Conservation (phyloP, 2,888 invertebrate genomes). For the Rhorus exstirpatorius region DNA sequence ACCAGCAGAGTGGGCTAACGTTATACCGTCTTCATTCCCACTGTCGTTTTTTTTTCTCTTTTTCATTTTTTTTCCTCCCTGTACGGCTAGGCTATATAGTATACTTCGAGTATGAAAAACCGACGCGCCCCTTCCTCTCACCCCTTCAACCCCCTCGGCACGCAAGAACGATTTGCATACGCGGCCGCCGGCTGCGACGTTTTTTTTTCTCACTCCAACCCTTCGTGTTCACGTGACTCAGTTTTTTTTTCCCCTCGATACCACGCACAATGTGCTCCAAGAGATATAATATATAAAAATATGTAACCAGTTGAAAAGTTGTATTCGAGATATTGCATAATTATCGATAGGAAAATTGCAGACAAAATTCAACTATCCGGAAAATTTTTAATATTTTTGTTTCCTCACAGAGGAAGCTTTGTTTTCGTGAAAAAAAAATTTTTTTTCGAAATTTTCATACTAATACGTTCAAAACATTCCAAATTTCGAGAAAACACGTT, state of each 20-base stretch:
- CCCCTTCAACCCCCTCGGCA: constrained; percentile 66
- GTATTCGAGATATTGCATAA: neutral
- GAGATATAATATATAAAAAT: constrained; percentile 7
- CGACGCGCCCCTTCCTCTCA: constrained; percentile 44
- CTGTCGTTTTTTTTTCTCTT: constrained; percentile 9
- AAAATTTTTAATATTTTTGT: no score
- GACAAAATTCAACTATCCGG: no score
- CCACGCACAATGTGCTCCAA: constrained; percentile 38
- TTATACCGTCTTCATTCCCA: constrained; percentile 20
- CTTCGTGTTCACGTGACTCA: constrained; percentile 75
- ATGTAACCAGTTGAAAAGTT: neutral
- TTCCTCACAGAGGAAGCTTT: no score
- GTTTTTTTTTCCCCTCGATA: constrained; percentile 72
- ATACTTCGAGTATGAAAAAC: constrained; percentile 57
- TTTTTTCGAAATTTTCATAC: no score
- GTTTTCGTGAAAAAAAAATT: no score
- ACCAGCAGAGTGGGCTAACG: no score
- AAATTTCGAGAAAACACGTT: no score
- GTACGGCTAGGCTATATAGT: constrained; percentile 10
- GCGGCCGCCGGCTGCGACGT: constrained; percentile 78
- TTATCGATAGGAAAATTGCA: neutral
- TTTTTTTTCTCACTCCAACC: constrained; percentile 52
- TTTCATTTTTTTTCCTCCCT: constrained; percentile 29
- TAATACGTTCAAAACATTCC: no score
- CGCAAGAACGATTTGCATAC: constrained; percentile 80